phyloP scores from a whole-genome alignment of 2,888 invertebrate species.

The Yponomeuta cagnagella region DNA sequence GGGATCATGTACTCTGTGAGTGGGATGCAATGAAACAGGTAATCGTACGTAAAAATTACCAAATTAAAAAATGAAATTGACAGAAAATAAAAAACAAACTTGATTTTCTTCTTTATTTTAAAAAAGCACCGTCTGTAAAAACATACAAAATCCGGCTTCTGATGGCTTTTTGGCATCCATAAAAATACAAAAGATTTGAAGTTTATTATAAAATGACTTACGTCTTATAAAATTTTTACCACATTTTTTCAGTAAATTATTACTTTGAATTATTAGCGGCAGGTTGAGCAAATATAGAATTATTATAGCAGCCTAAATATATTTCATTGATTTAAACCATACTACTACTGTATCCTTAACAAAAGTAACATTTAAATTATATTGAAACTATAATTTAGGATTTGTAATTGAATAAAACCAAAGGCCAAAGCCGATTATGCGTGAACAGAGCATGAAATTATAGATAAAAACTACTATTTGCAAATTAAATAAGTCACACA shows the following conservation, averaged over 20 bases:
- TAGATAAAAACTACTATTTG: not conserved
- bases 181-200: slow-evolving; percentile 55
- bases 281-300: slow-evolving; percentile 56
- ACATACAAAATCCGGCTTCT: slow-evolving; percentile 66
- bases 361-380: not conserved
- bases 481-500: not conserved
- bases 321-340: slow-evolving; percentile 17
- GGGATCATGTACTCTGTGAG: no score
- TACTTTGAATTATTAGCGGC: slow-evolving; percentile 22
- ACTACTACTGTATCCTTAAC: not conserved
- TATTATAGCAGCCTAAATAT: slow-evolving; percentile 43
- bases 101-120: slow-evolving; percentile 57
- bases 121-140: slow-evolving; percentile 74
- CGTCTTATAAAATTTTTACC: slow-evolving; percentile 45
- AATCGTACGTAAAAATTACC: no score
- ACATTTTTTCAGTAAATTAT: slow-evolving; percentile 22
- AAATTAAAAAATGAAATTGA: no score
- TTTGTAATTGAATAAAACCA: not conserved
- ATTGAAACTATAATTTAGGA: not conserved
- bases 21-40: no score
- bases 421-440: not conserved
- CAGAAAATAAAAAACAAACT: slow-evolving; percentile 22
- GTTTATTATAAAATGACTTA: slow-evolving; percentile 38
- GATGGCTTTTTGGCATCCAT: slow-evolving; percentile 61
- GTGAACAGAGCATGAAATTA: not conserved